These are phyloP conservation scores for Nesoenas mayeri DNA, from an alignment of 2,113 vertebrate species.

Conservation along the genomic window DNA sequence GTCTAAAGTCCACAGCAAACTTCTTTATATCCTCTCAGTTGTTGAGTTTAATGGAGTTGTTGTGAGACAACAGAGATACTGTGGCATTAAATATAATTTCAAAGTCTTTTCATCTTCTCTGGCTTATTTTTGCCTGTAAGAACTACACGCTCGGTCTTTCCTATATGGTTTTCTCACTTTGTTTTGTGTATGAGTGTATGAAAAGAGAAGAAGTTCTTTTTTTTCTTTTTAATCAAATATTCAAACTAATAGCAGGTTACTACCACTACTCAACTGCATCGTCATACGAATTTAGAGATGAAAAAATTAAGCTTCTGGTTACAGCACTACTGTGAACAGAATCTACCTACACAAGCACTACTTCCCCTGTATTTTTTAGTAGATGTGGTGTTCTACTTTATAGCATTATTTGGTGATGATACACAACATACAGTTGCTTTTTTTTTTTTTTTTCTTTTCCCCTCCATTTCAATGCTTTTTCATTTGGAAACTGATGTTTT, in stretches of 20 bases:
- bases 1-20: background rate
- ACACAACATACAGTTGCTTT: background rate
- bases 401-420: background rate
- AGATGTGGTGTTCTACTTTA: background rate
- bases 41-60: background rate
- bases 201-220: background rate
- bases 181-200: background rate
- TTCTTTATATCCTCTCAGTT: background rate
- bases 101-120: slow-evolving; percentile 11
- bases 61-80: background rate
- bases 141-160: background rate
- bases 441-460: background rate
- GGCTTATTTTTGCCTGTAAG: background rate
- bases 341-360: background rate
- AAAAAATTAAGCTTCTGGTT: background rate
- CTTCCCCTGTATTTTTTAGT: background rate
- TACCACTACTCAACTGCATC: background rate
- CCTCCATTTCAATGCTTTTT: background rate
- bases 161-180: background rate
- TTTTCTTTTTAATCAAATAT: background rate
- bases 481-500: slow-evolving; percentile 15
- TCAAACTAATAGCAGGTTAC: background rate
- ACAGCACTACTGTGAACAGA: background rate
- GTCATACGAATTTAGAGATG: background rate
- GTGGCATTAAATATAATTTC: slow-evolving; percentile 21